phyloP scores from a whole-genome alignment of 2,113 vertebrate genomes.

The Xenopus borealis region DNA sequence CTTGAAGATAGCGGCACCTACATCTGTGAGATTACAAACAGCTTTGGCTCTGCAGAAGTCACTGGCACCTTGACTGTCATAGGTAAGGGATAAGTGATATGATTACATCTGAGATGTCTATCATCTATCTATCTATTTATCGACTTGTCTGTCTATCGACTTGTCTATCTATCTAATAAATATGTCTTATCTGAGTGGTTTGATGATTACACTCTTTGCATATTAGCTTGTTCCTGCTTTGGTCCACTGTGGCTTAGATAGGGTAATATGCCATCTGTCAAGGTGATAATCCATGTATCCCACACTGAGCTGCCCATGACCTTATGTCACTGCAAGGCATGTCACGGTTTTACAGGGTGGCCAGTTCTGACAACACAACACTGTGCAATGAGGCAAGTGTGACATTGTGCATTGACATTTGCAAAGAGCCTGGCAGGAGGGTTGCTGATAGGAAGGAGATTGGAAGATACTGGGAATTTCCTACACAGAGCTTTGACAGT shows the following conservation, averaged over 20 bases:
- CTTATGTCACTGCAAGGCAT: neutral
- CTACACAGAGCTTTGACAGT: neutral
- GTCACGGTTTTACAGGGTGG: neutral
- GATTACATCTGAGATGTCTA: no score
- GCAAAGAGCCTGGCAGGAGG: conserved; percentile 26
- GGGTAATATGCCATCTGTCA: neutral
- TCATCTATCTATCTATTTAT: no score
- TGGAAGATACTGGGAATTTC: neutral
- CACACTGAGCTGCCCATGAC: neutral
- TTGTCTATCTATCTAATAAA: no score
- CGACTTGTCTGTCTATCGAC: no score
- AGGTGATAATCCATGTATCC: conserved; percentile 1
- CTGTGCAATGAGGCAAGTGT: conserved; percentile 39
- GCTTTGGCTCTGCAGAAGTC: conserved; percentile 93
- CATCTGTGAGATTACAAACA: conserved; percentile 97
- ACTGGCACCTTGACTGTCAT: conserved; percentile 88
- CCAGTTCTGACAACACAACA: conserved; percentile 8
- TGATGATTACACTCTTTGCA: no score
- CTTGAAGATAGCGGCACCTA: conserved; percentile 94
- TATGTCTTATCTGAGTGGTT: no score
- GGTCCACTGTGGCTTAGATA: no score
- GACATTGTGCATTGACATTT: conserved; percentile 33
- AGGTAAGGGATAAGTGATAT: conserved; percentile 63
- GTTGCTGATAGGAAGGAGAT: neutral
- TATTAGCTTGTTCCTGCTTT: no score